These are phyloP conservation scores for Sebastes steindachneri DNA, from an alignment of 2,797 vertebrate species.

Conservation along the genomic window DNA sequence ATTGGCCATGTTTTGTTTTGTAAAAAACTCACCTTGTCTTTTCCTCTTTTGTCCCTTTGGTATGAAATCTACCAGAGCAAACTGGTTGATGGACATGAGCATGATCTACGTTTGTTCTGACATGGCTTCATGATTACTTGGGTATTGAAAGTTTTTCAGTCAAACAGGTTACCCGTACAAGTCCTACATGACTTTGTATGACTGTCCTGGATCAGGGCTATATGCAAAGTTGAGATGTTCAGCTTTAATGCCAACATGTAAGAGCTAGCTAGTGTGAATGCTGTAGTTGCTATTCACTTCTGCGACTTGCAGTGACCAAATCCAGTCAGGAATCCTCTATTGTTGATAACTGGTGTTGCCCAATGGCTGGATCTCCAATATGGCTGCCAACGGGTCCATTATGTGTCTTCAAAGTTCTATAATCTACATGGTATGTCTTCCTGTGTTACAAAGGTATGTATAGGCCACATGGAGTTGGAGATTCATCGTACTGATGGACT, in stretches of 20 bases:
- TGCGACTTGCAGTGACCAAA: background rate
- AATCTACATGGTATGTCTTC: background rate
- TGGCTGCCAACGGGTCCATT: background rate
- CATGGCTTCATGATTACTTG: background rate
- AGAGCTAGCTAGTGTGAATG: background rate
- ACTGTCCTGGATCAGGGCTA: background rate
- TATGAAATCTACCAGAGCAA: background rate
- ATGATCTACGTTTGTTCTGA: background rate
- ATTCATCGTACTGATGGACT: conserved; percentile 37
- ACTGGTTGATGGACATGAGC: background rate
- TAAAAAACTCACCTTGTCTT: background rate
- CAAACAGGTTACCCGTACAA: background rate
- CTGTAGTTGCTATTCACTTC: background rate
- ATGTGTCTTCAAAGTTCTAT: background rate
- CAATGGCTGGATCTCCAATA: background rate
- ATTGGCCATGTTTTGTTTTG: too few relatives aligned
- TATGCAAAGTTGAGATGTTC: background rate
- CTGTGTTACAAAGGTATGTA: conserved; percentile 10
- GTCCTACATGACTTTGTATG: background rate
- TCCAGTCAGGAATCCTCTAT: background rate
- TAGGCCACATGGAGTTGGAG: conserved; percentile 20
- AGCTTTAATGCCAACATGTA: background rate
- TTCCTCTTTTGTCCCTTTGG: background rate
- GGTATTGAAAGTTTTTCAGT: background rate
- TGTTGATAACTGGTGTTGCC: background rate